A percentile compares a stretch with the other conserved stretches of the same genome.
These are phyloP conservation scores for Champsocephalus esox DNA, from an alignment of 2,797 vertebrate genomes.

Conservation along the genomic window DNA sequence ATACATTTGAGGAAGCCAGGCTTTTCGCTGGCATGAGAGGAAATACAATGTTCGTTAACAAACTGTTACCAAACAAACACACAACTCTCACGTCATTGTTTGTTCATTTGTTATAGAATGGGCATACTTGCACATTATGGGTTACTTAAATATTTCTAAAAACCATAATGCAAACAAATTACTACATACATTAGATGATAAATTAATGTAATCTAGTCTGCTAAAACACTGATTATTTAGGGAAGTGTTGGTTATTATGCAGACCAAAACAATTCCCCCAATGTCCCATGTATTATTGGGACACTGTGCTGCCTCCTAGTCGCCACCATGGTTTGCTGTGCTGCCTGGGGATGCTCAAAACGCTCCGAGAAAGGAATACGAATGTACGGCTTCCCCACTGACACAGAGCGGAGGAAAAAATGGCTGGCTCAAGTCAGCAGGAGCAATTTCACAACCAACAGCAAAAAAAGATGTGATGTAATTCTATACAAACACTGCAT, in stretches of 20 bases:
- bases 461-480: no score
- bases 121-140: neutral
- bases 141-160: neutral
- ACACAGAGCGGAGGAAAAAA: no score
- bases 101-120: no score
- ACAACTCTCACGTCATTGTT: neutral
- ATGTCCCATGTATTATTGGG: neutral
- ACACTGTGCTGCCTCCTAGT: neutral
- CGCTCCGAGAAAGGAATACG: no score
- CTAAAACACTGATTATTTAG: neutral
- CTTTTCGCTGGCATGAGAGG: neutral
- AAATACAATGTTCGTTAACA: neutral
- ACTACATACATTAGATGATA: neutral
- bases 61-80: neutral
- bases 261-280: neutral
- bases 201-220: neutral
- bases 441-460: no score
- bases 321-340: no score
- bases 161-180: neutral
- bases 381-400: no score
- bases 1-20: neutral
- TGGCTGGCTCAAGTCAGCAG: no score
- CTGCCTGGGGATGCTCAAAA: no score
- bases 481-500: no score
- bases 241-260: neutral